These are phyloP conservation scores for Ranitomeya imitator DNA, from an alignment of 2,113 vertebrate species.

Conservation along the genomic window DNA sequence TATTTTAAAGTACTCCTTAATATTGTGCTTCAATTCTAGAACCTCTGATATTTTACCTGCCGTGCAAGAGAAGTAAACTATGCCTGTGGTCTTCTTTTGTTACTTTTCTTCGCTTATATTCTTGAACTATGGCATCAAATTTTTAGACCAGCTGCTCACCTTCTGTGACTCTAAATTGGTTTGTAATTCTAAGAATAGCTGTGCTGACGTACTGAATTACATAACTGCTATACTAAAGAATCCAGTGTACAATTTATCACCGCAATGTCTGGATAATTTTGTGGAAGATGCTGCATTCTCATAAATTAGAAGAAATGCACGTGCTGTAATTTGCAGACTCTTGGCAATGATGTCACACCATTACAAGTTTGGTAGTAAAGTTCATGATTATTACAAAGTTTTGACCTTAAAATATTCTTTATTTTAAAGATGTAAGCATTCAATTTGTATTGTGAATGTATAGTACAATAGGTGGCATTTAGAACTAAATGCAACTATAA, in stretches of 20 bases:
- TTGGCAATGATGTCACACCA: neutral
- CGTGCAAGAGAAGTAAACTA: neutral
- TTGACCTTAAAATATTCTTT: neutral
- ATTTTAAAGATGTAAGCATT: neutral
- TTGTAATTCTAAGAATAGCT: conserved; percentile 33
- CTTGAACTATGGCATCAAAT: conserved; percentile 12
- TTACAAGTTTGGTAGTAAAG: neutral
- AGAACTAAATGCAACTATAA: neutral
- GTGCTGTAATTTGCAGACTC: neutral
- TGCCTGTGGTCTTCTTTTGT: conserved; percentile 11
- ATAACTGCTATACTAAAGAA: conserved; percentile 29
- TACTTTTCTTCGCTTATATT: neutral
- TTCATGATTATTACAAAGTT: neutral
- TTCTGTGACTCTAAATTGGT: conserved; percentile 41
- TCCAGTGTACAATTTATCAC: neutral
- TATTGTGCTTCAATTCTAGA: neutral
- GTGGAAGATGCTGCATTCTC: neutral
- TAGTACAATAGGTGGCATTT: neutral
- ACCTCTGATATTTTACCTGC: neutral
- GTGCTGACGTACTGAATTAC: conserved; percentile 13
- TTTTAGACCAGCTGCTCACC: conserved; percentile 43
- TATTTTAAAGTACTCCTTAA: neutral
- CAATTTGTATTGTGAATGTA: neutral
- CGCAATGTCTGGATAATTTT: conserved; percentile 1
- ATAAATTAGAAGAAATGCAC: neutral